Evolutionary conservation across 2,888 invertebrate genomes (phyloP).

Genomic region (Rhopalosiphum nymphaeae): DNA sequence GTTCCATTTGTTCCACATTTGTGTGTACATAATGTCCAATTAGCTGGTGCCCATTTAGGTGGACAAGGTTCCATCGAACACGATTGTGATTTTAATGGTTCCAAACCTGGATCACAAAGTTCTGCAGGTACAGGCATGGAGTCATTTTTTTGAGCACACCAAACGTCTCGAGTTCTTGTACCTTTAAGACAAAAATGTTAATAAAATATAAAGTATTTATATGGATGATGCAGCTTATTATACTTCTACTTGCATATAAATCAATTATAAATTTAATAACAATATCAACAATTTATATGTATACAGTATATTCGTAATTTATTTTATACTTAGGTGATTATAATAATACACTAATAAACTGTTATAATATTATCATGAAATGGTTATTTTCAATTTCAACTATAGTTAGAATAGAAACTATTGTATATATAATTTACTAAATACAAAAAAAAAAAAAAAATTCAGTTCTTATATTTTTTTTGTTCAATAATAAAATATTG

Average conservation of each 20-base stretch:
- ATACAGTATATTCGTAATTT: neutral
- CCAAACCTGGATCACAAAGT: conserved; percentile 83
- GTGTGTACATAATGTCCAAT: conserved; percentile 86
- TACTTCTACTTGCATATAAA: neutral
- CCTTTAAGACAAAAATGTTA: conserved; percentile 72
- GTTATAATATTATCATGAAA: neutral
- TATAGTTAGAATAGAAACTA: too few relatives aligned
- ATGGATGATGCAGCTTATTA: neutral
- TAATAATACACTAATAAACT: neutral
- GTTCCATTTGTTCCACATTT: conserved; percentile 84
- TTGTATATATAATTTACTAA: neutral
- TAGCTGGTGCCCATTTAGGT: conserved; percentile 82
- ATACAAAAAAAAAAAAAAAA: neutral
- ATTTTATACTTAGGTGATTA: neutral
- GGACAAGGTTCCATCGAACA: conserved; percentile 85
- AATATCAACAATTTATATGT: neutral
- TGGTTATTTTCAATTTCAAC: neutral
- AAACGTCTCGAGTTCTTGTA: conserved; percentile 81
- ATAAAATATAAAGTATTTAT: neutral
- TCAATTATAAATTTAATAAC: neutral
- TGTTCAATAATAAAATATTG: neutral
- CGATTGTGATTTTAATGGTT: conserved; percentile 79
- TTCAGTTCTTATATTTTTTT: neutral
- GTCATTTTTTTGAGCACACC: conserved; percentile 82
- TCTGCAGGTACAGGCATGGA: conserved; percentile 80